Evolutionary conservation across 1,140 invertebrate species (phyloP), one percentile per base, ranked within the genome.

Genomic region (Centruroides sculpturatus): DNA sequence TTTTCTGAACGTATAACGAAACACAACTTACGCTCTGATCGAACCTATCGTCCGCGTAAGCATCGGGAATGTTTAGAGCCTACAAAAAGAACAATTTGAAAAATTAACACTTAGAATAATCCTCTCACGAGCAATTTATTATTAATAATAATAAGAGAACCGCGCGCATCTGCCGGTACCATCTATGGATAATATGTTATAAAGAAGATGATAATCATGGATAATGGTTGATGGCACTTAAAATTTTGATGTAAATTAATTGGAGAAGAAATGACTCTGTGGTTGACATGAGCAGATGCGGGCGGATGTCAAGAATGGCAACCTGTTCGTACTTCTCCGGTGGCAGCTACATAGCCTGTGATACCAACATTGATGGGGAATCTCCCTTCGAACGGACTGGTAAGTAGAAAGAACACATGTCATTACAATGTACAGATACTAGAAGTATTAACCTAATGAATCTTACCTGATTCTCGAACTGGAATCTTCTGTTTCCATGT

Each of bases 291-390:
- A 23, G 23, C 23, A 23, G 23, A 23, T 23, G 23, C 23, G 23
- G 23, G 23, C 23, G 23, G 23, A 23, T 23, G 23, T 23, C 23
- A 23, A 23, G 23, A 23, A 23, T 23, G 23, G 23, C 23, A 23
- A 23, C 23, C 23, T 23, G 23, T 51, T n/a, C 47, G 59, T 58
- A 87, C 69, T 63, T 81, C 76, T 71, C 79, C 79, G 41, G 84
- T 87, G 9, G 78, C 81, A 5, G 87, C 85, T 2, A 92, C 89
- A 71, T 87, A 82, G 1, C 89, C 89, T 4, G 86, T 85, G 68
- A 93, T 87, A 50, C 88, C 95, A 66, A 95, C 84, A 73, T 95
- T 94, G 69, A 98, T 95, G 8, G 94, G 92, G 78, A 98, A 98
- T 67, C 90, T 79, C 66, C 87, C 88, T 72, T 92, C 89, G 73